These are phyloP conservation scores for Ashinkailepas kermadecensis DNA, from an alignment of 2,888 invertebrate species.

Conservation along the genomic window DNA sequence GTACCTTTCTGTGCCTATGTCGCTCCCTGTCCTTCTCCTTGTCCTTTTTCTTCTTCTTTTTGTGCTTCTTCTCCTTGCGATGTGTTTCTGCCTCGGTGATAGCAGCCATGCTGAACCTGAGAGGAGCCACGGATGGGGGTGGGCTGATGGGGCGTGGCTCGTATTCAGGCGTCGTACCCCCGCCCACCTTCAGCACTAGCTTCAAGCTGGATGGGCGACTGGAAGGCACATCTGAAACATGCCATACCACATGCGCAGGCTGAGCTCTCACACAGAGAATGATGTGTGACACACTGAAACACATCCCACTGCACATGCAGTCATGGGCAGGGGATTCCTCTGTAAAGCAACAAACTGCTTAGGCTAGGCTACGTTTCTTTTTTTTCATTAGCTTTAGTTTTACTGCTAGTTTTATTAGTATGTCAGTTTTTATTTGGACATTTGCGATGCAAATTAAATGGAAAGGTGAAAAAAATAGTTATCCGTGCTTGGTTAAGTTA, in stretches of 20 bases:
- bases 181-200: neutral
- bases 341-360: neutral
- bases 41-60: conserved; percentile 56
- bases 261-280: neutral
- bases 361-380: neutral
- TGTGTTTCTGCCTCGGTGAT: conserved; percentile 55
- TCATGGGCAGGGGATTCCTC: too few species aligned
- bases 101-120: conserved; percentile 62
- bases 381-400: neutral
- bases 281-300: neutral
- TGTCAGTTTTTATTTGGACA: too few species aligned
- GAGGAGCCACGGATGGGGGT: conserved; percentile 32
- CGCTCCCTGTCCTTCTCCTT: conserved; percentile 61
- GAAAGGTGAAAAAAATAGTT: too few species aligned
- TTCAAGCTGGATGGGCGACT: neutral
- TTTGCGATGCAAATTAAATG: too few species aligned
- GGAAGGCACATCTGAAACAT: neutral
- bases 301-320: accelerated
- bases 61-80: conserved; percentile 65
- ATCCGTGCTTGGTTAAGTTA: too few species aligned
- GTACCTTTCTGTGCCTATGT: conserved; percentile 51
- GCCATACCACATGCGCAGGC: neutral
- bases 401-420: too few species aligned
- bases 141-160: conserved; percentile 15
- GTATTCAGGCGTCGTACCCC: neutral